Evolutionary conservation across 2,888 invertebrate genomes (phyloP), one percentile per base, ranked within the genome.

Genomic region (Sarcophaga caerulescens): DNA sequence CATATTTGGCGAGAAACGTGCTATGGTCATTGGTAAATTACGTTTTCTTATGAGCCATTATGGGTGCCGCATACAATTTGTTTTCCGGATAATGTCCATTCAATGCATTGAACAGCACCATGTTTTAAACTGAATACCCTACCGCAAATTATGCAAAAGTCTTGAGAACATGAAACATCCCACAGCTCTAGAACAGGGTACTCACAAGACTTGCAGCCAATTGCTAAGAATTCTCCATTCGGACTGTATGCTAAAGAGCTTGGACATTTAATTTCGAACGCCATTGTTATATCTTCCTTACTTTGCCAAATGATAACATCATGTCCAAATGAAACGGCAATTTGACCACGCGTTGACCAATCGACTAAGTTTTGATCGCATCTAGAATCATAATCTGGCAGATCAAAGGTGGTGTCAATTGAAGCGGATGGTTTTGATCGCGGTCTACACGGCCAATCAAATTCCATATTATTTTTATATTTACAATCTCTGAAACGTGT

Each of bases 381-480:
- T 74, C 87, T 88, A 35, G 88, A 84, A 68, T 89, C 87, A 60
- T 90, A 91, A 4, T 89, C 90, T 1, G 92, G 91, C 78, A 93
- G 87, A 87, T 93, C 92, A 79, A 93, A 93, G 6, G 92, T 92
- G 63, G 92, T 90, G 71, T 90, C 91, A 6, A 90, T 83, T 84
- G 89, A 90, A 0, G 91, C 92, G 10, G 89, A 80, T 0, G 93
- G 93, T 21, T 89, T 90, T 0, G 74, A 17, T 2, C 93, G 90
- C 0, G 93, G 93, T 14, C 75, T 86, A 65, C 93, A 93, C 8
- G 90, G 90, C 93, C 93, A 93, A 87, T 93, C 93, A 5, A 84
- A 87, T 25, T 59, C 66, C 52, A 84, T 17, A 62, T 68, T 69
- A 19, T 79, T 57, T 14, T 73, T 80, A 62, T 60, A 23, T 23